Evolutionary conservation across 2,888 invertebrate species (phyloP), one percentile per base, ranked within the genome.

Genomic region (Heliconius ethilla): DNA sequence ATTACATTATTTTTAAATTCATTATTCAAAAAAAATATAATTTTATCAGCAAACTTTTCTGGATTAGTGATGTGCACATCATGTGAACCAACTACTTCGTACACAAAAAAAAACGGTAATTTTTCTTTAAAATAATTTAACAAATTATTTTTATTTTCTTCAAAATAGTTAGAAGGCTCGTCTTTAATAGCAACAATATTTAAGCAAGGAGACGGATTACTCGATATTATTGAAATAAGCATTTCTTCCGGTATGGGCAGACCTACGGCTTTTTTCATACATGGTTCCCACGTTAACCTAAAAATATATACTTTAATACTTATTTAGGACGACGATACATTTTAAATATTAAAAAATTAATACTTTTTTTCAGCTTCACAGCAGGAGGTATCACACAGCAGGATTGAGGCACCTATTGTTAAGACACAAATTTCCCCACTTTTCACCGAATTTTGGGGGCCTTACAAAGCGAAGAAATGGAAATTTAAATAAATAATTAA

Each of bases 61-160:
- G 96, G 95, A 81, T 92, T 85, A 75, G 94, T 95, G 75, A 95
- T 93, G 83, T 96, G 96, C 18, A 95, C 91, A 83, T 96, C 95
- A 80, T 96, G 96, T 79, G 91, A 89, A 1, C 96, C 96, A 0
- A 86, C 83, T 0, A 96, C 91, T n/a, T 84, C 81, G 0, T 86
- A 76, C 29, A 85, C 77, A 15, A 79, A 76, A 79, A 84, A 86
- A 70, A 86, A 78, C 0, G 85, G 83, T 29, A 87, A 80, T n/a
- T 84, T 84, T 70, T 84, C 75, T 69, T 84, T 78, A 70, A 87
- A 84, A 81, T 85, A 87, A 4, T 85, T 78, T 15, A 89, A 65
- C 11, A 90, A 74, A 22, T 84, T 81, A 0, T 76, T 78, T 2
- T 86, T 85, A 40, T 86, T 87, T 27, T 82, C 73, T 63, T 82